Base-by-base conservation (phyloP, 2,888 invertebrate species). In the Megalurothrips usitatus region DNA sequence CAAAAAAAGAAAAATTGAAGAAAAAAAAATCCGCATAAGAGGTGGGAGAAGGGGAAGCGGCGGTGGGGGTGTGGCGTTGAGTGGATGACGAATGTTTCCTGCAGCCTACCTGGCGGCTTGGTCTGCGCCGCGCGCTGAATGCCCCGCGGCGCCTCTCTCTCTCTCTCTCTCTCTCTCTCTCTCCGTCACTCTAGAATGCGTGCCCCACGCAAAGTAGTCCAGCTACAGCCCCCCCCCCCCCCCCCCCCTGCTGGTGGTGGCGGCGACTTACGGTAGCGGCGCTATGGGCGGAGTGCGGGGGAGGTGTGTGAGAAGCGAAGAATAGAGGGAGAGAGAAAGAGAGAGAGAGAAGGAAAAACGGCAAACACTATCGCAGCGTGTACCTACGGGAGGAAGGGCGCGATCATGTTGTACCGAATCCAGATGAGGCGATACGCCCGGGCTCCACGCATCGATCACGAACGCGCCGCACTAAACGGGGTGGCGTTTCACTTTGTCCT, bases 51-150 rank as follows among this genome's bases (percentile, higher is more conserved):
- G 34, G 34, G 34, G 6, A 17, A 17, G 58, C 58, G 58, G 4
- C 14, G 11, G 58, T 12, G 17, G 19, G 17, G 19, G 58, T 6
- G 58, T 12, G 17, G 23, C 68, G 68, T 26, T 75, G 68, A 75
- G 23, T 26, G 68, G 9, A 75, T 75, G 68, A 75, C 68, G 68
- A 75, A 75, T 75, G 68, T 75, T 75, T 23, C 26, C 26, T 26
- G 23, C 34, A 43, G 6, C 34, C 3, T 43, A 43, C 11, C 68
- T 75, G 68, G n/a, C 8, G 68, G 68, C 68, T 17, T 58, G 58
- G 58, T 58, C 10, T 19, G 19, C 14, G 8, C 14, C 49, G 49
- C 12, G 49, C 52, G 52, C 58, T 6, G 19, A 58, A 58, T 14
- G 58, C 58, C 17, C 17, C 17, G 19, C 6, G 58, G 58, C 58